phyloP scores from a whole-genome alignment of 2,797 vertebrate genomes.

The Onychomys leucogaster region DNA sequence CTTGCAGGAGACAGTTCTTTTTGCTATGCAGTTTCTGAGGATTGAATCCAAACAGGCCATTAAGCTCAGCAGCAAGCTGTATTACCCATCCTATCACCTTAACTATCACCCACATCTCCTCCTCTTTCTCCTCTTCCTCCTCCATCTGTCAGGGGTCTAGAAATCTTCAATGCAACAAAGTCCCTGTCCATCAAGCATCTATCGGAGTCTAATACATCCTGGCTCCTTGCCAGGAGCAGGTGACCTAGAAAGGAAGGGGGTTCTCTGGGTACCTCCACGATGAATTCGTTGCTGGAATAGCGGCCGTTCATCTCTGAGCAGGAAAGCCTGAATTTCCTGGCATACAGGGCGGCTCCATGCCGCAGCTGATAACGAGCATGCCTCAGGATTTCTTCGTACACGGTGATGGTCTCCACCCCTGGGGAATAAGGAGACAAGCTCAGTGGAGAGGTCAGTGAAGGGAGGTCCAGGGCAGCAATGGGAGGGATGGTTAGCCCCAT shows the following conservation, averaged over 20 bases:
- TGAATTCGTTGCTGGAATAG: constrained; percentile 98
- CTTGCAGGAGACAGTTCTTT: not conserved
- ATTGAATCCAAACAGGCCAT: not conserved
- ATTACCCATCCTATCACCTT: not conserved
- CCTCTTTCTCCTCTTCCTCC: not conserved
- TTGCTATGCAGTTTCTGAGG: not conserved
- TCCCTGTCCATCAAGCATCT: not conserved
- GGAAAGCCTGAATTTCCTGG: constrained; percentile 96
- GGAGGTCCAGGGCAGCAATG: not conserved
- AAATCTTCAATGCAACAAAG: not conserved
- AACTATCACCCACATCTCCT: not conserved
- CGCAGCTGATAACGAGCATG: constrained; percentile 94
- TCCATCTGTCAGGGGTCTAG: not conserved
- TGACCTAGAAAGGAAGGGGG: not conserved
- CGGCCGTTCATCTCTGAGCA: constrained; percentile 99
- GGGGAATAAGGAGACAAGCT: not conserved
- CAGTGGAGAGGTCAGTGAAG: not conserved
- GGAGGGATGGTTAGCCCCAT: not conserved
- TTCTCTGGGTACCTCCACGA: constrained; percentile 92
- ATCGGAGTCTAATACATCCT: not conserved
- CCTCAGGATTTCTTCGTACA: constrained; percentile 96
- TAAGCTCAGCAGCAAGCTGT: not conserved
- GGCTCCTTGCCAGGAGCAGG: not conserved
- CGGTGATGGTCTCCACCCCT: constrained; percentile 98
- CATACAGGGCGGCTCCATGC: constrained; percentile 94